Base-by-base conservation (phyloP, 2,888 invertebrate species). In the Philhelius pedissequus region DNA sequence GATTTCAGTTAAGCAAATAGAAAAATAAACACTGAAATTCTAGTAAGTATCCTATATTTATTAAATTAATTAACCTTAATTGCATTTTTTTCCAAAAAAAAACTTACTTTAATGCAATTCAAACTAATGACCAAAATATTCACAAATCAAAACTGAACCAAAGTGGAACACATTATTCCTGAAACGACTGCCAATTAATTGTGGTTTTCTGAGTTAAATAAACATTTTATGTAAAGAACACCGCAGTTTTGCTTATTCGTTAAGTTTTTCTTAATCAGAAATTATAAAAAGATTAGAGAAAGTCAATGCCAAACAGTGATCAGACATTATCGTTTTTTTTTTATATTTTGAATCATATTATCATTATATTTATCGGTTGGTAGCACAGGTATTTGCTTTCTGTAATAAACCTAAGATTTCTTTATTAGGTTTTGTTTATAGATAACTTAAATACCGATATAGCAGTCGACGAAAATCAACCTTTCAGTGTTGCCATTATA, bases 251-350 rank as follows among this genome's bases (percentile, higher is more conserved):
- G 32, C 20, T 25, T 15, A 43, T 62, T 62, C 60, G 60, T 62
- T 43, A 45, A 62, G 43, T 40, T 62, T 45, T 43, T 7, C 32
- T 58, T 58, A 58, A 60, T 60, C 58, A 60, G 58, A 25, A 62
- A 62, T 62, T 43, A 62, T 45, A 62, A 62, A 62, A 45, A 62
- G 62, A 62, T 62, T 45, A 62, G 13, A 45, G 30, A 30, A 62
- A 62, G 62, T 62, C 45, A 62, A 30, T 45, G 62, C 18, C 62
- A 30, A 60, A 6, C 18, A n/a, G 7, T 8, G 43, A 62, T 62
- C 30, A 43, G 4, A 27, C 27, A 45, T 62, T 62, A 43, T 62
- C 62, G 40, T 13, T 20, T 7, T 15, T 9, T 0, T 30, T 30
- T 27, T 27, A n/a, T 15, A 22, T 38, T 38, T 58, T 58, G 38